Evolutionary conservation across 2,888 invertebrate species (phyloP).

Genomic region (Gastrophysa polygoni): DNA sequence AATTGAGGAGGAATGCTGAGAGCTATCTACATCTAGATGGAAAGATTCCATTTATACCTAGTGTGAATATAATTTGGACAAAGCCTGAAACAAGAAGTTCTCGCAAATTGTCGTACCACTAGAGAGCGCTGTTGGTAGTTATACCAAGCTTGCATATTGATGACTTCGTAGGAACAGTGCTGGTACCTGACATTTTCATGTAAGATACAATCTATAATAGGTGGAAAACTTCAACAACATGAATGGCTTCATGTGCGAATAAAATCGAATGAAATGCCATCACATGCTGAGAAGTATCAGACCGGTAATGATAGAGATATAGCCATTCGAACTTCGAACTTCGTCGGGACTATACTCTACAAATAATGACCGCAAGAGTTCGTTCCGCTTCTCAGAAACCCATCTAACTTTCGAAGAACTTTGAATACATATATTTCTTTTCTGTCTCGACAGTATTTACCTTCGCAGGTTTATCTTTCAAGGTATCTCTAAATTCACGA

Average conservation of each 20-base stretch:
- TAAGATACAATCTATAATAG: too few species aligned
- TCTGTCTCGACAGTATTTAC: neutral
- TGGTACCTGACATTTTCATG: too few species aligned
- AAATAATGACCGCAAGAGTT: neutral
- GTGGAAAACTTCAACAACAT: too few species aligned
- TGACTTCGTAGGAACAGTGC: too few species aligned
- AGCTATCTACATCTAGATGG: too few species aligned
- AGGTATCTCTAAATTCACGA: constrained; percentile 16
- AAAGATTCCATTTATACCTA: too few species aligned
- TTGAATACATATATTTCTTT: neutral
- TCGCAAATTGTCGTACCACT: too few species aligned
- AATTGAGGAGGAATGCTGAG: too few species aligned
- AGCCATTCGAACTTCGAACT: neutral
- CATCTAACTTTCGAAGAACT: neutral
- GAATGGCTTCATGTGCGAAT: neutral
- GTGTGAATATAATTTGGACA: too few species aligned
- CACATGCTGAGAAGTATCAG: neutral
- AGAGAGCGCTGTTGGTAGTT: too few species aligned
- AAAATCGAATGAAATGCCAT: neutral
- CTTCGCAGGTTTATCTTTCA: neutral
- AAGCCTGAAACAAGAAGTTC: too few species aligned
- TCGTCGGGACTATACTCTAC: neutral
- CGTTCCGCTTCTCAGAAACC: neutral
- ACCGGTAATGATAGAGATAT: neutral
- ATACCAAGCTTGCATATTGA: too few species aligned